phyloP scores from a whole-genome alignment of 1,140 invertebrate species.

The Mamestra configurata region DNA sequence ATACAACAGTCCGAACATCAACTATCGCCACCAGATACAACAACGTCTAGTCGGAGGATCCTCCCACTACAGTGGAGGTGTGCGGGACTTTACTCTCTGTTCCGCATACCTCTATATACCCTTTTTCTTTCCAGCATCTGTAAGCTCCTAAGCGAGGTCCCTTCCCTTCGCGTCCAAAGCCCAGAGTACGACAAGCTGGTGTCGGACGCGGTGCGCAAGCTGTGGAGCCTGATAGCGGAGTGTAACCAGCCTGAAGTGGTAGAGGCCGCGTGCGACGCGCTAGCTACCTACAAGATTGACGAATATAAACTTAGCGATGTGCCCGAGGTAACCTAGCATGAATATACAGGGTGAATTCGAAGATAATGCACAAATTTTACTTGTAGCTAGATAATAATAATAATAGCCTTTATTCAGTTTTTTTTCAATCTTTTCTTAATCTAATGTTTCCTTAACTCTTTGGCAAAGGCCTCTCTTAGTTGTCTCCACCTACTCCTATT shows the following conservation, averaged over 20 bases:
- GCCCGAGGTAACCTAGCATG: conserved; percentile 64
- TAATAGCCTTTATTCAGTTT: too few species aligned
- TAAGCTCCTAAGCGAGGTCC: conserved; percentile 83
- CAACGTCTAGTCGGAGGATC: too few species aligned
- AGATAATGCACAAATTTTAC: background rate
- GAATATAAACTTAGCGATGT: conserved; percentile 76
- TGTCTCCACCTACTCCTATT: too few species aligned
- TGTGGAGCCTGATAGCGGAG: conserved; percentile 87
- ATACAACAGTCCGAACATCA: too few species aligned
- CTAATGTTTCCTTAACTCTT: too few species aligned
- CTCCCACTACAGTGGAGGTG: too few species aligned
- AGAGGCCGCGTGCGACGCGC: conserved; percentile 87
- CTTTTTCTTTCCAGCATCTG: conserved; percentile 79
- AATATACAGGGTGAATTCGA: background rate
- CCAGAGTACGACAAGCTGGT: conserved; percentile 86
- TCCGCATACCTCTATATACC: too few species aligned
- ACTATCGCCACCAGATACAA: too few species aligned
- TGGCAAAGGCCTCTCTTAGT: too few species aligned
- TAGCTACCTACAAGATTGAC: conserved; percentile 86
- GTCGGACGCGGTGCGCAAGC: conserved; percentile 77
- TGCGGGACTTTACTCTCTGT: too few species aligned
- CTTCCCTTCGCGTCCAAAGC: conserved; percentile 75
- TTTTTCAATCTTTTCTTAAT: too few species aligned
- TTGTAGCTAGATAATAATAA: too few species aligned
- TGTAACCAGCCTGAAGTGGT: conserved; percentile 71